Evolutionary conservation across 2,888 invertebrate species (phyloP).

Genomic region (Hymenopus coronatus): DNA sequence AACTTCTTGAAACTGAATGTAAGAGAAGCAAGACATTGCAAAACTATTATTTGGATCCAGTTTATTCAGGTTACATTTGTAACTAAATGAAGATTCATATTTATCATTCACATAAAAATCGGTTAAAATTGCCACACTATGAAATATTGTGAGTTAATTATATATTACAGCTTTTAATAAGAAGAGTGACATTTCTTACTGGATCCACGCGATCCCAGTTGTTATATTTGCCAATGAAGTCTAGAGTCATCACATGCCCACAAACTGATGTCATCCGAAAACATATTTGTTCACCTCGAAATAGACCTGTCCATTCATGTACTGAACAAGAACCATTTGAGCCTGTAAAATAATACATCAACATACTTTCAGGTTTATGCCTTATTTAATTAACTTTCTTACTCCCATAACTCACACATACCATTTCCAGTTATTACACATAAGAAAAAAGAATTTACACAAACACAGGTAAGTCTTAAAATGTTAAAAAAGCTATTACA

Average conservation of each 20-base stretch:
- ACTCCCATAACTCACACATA: neutral
- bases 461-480: neutral
- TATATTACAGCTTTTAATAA: no score
- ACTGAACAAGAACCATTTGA: constrained; percentile 88
- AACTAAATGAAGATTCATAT: no score
- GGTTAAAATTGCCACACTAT: no score
- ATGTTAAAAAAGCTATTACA: no score
- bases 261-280: constrained; percentile 98
- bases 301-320: constrained; percentile 89
- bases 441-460: neutral
- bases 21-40: no score
- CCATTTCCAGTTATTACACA: no score
- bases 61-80: no score
- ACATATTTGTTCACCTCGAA: constrained; percentile 66
- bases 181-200: constrained; percentile 49
- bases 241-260: constrained; percentile 96
- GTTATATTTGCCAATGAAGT: constrained; percentile 90
- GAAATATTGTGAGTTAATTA: no score
- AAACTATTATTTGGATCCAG: no score
- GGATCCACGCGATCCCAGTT: constrained; percentile 98
- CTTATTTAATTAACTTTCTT: neutral
- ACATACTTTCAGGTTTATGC: neutral
- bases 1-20: no score
- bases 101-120: no score
- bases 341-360: constrained; percentile 52